phyloP scores from a whole-genome alignment of 2,888 invertebrate species.

The Mesopsocus fuscifrons region DNA sequence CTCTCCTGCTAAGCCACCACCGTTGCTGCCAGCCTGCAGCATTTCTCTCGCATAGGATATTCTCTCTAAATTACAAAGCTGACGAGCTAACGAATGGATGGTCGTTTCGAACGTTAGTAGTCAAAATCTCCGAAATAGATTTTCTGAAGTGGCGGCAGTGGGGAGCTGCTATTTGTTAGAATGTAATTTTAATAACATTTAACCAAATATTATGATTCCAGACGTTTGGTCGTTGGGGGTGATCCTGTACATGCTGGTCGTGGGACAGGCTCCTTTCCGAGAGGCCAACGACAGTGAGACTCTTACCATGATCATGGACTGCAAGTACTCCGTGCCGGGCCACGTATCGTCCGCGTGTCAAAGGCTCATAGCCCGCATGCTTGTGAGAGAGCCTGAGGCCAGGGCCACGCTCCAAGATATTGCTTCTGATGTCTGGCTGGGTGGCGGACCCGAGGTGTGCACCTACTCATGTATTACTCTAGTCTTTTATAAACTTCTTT shows the following conservation, averaged over 20 bases:
- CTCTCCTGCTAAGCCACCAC: too few species aligned
- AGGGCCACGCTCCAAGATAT: slow-evolving; percentile 79
- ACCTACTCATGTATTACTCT: too few species aligned
- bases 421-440: slow-evolving; percentile 67
- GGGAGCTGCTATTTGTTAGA: too few species aligned
- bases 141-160: too few species aligned
- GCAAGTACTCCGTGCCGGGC: slow-evolving; percentile 83
- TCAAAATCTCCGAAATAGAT: too few species aligned
- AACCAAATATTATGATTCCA: slow-evolving; percentile 21
- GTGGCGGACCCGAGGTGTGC: slow-evolving; percentile 26
- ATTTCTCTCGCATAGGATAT: too few species aligned
- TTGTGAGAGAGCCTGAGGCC: slow-evolving; percentile 82
- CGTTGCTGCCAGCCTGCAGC: too few species aligned
- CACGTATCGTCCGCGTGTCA: slow-evolving; percentile 76
- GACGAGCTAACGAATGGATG: too few species aligned
- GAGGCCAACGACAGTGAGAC: slow-evolving; percentile 99
- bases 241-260: slow-evolving; percentile 95
- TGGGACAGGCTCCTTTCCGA: slow-evolving; percentile 94
- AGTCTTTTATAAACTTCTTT: too few species aligned
- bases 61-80: too few species aligned
- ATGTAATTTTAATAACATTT: neutral
- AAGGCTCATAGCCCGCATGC: slow-evolving; percentile 77
- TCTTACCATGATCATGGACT: slow-evolving; percentile 98
- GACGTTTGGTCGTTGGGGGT: slow-evolving; percentile 99
- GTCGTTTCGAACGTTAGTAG: too few species aligned